Evolutionary conservation across 1,140 invertebrate genomes (phyloP), one percentile per base, ranked within the genome.

Genomic region (Aleiodes sp.): DNA sequence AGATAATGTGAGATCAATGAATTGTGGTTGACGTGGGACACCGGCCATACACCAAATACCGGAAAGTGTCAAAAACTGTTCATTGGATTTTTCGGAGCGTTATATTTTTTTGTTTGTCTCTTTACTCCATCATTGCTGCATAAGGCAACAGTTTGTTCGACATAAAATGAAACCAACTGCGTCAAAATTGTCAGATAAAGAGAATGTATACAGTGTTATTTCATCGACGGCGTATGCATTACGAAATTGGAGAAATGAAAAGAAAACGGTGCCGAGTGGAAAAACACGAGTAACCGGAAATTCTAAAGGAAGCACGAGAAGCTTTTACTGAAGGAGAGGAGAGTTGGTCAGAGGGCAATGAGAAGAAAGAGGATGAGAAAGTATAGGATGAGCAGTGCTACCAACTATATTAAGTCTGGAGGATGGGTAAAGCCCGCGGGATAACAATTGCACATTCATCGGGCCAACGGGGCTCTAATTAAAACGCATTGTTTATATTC

Each of bases 401-500:
- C 29, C 9, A 46, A 61, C 24, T 37, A 41, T 35, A 37, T 6
- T 41, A 37, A 24, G n/a, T 67, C 16, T 39, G 52, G 52, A 41
- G 9, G 52, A 67, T 26, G 33, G 33, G 39, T 9, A 65, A 70
- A 65, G 26, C 61, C 71, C 63, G 71, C 73, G 68, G 76, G 77
- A 70, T 76, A 77, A 80, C 77, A 78, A 82, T 84, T 81, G 78
- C 71, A 77, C 79, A 79, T 82, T 84, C 81, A 76, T 82, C 79
- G 79, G 66, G 31, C 65, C 65, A 60, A 33, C 31, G 12, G 70
- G 31, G 60, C 72, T 82, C 80, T 84, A 84, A 84, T 84, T 84
- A 84, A 83, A 84, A 84, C 80, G 78, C 83, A 82, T 82, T 84
- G 82, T 84, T 84, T 84, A 83, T 83, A 84, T 84, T 84, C 82